Percentiles rank a stretch among this genome's conserved stretches.
Conservation (phyloP, 2,888 invertebrate species). For the Unio delphinus region DNA sequence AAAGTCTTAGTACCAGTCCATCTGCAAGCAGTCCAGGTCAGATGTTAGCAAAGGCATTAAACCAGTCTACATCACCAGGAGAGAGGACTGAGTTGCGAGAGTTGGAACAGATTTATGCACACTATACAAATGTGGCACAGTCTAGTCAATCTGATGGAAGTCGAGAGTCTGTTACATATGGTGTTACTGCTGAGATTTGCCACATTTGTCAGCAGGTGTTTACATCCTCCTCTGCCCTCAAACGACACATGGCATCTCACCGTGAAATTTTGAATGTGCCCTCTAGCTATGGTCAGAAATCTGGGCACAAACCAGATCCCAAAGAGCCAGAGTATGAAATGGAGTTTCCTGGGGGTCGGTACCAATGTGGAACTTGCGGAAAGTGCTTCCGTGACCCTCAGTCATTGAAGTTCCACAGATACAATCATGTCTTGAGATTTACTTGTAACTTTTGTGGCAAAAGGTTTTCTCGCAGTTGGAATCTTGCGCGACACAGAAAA, state of each 20-base stretch:
- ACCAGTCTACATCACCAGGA: too few relatives aligned
- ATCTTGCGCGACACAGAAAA: slow-evolving; percentile 46
- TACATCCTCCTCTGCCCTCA: slow-evolving; percentile 24
- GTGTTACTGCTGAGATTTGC: slow-evolving; percentile 10
- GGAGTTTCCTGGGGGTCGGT: slow-evolving; percentile 24
- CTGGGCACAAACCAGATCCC: slow-evolving; percentile 8
- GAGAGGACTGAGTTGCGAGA: too few relatives aligned
- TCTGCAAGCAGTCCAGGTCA: too few relatives aligned
- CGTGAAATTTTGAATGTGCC: slow-evolving; percentile 29
- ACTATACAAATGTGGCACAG: too few relatives aligned
- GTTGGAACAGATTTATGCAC: too few relatives aligned
- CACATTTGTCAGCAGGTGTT: slow-evolving; percentile 44
- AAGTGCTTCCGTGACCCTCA: slow-evolving; percentile 46
- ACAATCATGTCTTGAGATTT: slow-evolving; percentile 46
- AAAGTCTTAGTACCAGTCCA: too few relatives aligned
- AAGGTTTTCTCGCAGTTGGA: slow-evolving; percentile 47
- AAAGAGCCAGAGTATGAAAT: slow-evolving; percentile 17
- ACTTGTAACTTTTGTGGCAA: slow-evolving; percentile 49
- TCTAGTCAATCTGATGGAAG: too few relatives aligned
- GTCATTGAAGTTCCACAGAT: slow-evolving; percentile 46
- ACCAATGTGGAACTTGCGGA: slow-evolving; percentile 47
- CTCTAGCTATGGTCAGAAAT: slow-evolving; percentile 23
- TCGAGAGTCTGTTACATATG: too few relatives aligned
- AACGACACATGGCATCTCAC: slow-evolving; percentile 38
- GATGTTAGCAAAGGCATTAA: too few relatives aligned